These are phyloP conservation scores for Salminus brasiliensis DNA, from an alignment of 2,113 vertebrate genomes.

Conservation along the genomic window DNA sequence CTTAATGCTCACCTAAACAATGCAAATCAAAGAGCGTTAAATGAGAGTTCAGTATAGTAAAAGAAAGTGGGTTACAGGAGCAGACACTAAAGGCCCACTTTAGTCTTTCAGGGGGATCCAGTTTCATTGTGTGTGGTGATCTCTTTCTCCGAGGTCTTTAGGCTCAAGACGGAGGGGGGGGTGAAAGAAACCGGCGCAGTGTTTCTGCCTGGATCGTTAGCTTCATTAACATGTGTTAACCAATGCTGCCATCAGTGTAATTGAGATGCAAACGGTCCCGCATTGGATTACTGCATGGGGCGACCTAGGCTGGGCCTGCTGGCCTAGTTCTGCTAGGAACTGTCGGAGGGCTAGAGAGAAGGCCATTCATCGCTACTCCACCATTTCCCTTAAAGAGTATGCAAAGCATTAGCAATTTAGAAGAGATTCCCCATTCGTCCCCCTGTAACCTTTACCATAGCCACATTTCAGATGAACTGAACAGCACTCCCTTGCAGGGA, in stretches of 20 bases:
- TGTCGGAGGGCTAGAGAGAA: constrained; percentile 3
- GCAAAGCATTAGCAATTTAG: neutral
- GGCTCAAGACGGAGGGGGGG: constrained; percentile 18
- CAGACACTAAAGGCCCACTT: constrained; percentile 13
- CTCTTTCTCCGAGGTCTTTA: constrained; percentile 43
- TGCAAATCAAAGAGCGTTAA: constrained; percentile 25
- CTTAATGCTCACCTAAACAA: constrained; percentile 11
- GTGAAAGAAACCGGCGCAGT: constrained; percentile 61
- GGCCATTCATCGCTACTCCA: constrained; percentile 3
- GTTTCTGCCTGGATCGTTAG: constrained; percentile 62
- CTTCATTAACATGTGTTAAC: constrained; percentile 81
- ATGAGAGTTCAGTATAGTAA: constrained; percentile 20
- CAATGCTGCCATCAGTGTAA: constrained; percentile 61
- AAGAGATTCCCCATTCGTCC: neutral
- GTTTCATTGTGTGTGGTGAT: constrained; percentile 54
- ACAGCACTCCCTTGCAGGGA: neutral
- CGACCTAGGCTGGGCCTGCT: constrained; percentile 11
- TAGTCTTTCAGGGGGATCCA: constrained; percentile 49
- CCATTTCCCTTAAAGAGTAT: neutral
- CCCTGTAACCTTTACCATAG: neutral
- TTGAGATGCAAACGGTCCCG: constrained; percentile 77
- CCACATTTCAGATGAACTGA: neutral
- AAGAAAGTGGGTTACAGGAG: constrained; percentile 36
- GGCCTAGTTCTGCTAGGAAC: constrained; percentile 1
- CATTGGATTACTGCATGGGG: constrained; percentile 60